phyloP scores from a whole-genome alignment of 1,140 invertebrate species.

The Armadillidium nasatum region DNA sequence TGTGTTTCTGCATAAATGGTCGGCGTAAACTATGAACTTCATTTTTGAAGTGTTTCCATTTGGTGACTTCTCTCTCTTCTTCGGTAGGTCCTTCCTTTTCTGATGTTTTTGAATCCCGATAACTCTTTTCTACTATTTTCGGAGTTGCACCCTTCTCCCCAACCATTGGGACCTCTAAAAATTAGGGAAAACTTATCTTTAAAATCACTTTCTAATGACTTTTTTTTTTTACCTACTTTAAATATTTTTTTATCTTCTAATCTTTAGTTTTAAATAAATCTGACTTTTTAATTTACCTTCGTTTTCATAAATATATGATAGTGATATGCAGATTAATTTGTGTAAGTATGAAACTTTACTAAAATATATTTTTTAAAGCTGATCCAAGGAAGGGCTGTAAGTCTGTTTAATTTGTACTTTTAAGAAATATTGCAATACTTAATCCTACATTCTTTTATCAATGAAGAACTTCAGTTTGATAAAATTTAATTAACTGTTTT shows the following conservation, averaged over 20 bases:
- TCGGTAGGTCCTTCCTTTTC: not conserved
- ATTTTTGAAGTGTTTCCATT: not conserved
- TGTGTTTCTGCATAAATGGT: constrained; percentile 28
- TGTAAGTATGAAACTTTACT: not conserved
- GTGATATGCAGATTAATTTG: not conserved
- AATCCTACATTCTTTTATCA: too few relatives aligned
- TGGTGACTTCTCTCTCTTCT: not conserved
- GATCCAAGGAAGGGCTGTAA: too few relatives aligned
- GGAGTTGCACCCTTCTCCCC: not conserved
- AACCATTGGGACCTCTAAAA: not conserved
- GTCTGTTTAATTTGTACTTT: too few relatives aligned
- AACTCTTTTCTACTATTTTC: not conserved
- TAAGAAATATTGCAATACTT: too few relatives aligned
- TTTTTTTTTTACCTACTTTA: not conserved
- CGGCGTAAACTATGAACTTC: constrained; percentile 19
- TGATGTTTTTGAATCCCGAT: not conserved
- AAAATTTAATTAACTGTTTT: too few relatives aligned
- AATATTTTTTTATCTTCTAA: not conserved
- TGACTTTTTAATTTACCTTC: not conserved
- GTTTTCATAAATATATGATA: not conserved
- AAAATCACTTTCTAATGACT: not conserved
- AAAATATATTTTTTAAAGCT: too few relatives aligned
- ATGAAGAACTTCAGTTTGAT: too few relatives aligned
- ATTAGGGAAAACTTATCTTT: not conserved
- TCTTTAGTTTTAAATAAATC: not conserved